Percentiles rank a stretch among this genome's conserved stretches.
These are phyloP conservation scores for Hedya salicella DNA, from an alignment of 2,888 invertebrate species.

Conservation along the genomic window DNA sequence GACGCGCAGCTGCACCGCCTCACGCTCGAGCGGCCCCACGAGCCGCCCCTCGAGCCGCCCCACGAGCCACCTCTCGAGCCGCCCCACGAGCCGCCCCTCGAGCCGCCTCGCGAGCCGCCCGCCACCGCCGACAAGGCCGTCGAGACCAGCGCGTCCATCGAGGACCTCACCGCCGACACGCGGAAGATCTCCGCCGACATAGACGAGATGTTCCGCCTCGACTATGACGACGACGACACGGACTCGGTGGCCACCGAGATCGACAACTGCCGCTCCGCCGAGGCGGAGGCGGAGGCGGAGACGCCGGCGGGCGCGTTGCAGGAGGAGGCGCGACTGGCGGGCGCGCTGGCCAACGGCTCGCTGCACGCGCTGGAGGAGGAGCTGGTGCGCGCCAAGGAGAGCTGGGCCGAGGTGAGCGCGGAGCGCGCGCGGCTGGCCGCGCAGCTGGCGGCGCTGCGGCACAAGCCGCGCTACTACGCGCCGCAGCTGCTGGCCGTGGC, in stretches of 20 bases:
- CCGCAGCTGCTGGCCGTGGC: slow-evolving; percentile 60
- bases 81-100: slow-evolving; percentile 50
- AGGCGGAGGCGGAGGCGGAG: slow-evolving; percentile 36
- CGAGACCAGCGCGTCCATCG: slow-evolving; percentile 54
- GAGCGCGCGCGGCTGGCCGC: slow-evolving; percentile 86
- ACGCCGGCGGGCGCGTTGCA: slow-evolving; percentile 33
- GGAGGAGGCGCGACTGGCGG: slow-evolving; percentile 45
- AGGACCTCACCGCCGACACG: slow-evolving; percentile 57
- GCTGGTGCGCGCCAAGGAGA: slow-evolving; percentile 89
- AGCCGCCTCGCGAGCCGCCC: slow-evolving; percentile 35
- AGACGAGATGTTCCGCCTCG: slow-evolving; percentile 79
- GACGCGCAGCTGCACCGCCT: slow-evolving; percentile 57
- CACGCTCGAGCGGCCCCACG: slow-evolving; percentile 40
- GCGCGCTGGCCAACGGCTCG: slow-evolving; percentile 78
- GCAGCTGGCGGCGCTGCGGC: slow-evolving; percentile 85
- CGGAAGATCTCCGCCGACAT: slow-evolving; percentile 75
- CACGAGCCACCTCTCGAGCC: no score
- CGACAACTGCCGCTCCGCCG: slow-evolving; percentile 50
- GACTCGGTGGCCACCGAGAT: slow-evolving; percentile 75
- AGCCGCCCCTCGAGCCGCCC: no score
- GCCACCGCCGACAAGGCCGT: slow-evolving; percentile 53
- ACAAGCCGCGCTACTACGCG: slow-evolving; percentile 72
- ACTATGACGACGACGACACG: slow-evolving; percentile 74
- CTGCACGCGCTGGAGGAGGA: slow-evolving; percentile 89
- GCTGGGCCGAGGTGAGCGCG: slow-evolving; percentile 87